Percentiles rank a stretch among this genome's conserved stretches.
Conservation (phyloP, 2,113 vertebrate species). For the Thomomys bottae region DNA sequence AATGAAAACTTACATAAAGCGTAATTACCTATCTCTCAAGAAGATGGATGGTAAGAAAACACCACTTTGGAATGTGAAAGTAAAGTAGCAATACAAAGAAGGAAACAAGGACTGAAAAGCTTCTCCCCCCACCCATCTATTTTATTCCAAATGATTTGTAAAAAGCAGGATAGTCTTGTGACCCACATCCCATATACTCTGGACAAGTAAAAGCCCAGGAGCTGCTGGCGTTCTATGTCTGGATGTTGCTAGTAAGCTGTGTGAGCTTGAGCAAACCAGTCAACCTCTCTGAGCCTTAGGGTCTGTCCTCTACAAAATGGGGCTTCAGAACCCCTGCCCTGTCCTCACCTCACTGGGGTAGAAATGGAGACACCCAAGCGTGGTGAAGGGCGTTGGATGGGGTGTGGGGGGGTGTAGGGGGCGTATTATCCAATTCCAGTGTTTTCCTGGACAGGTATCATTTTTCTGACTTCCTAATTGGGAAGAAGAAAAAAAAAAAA, state of each 20-base stretch:
- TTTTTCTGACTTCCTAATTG: conserved; percentile 12
- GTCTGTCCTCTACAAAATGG: background rate
- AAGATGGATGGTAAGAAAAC: conserved; percentile 14
- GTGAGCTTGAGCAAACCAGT: background rate
- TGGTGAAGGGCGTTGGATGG: too few species aligned
- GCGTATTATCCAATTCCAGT: background rate
- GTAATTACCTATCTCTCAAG: conserved; percentile 15
- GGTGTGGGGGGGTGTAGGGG: too few species aligned
- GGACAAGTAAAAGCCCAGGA: background rate
- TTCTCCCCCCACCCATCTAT: background rate
- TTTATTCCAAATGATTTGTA: background rate
- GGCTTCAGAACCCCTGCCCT: background rate
- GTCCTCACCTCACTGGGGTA: background rate
- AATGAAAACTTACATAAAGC: conserved; percentile 3
- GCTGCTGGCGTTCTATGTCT: background rate
- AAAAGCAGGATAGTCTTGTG: background rate
- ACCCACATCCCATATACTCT: background rate
- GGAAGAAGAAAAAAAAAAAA: conserved; percentile 23
- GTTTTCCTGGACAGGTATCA: background rate
- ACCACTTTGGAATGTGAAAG: conserved; percentile 37
- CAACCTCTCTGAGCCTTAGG: conserved; percentile 17
- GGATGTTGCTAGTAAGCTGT: background rate
- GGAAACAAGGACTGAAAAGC: background rate
- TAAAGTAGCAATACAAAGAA: background rate
- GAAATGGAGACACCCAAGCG: background rate